These are phyloP conservation scores for Catharus minimus DNA, from an alignment of 2,113 vertebrate genomes.

Conservation along the genomic window DNA sequence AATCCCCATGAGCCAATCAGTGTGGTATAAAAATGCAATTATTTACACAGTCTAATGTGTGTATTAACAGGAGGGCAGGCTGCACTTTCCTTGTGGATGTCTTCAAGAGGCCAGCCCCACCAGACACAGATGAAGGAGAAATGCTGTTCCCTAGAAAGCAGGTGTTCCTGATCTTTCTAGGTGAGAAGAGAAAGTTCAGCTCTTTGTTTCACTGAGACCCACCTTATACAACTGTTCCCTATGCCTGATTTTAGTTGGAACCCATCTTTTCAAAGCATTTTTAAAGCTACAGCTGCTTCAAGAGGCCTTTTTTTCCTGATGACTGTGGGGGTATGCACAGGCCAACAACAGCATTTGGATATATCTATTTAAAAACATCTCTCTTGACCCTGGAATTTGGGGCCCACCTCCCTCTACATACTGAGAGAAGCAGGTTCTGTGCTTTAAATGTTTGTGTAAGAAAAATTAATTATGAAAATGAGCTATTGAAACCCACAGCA, in stretches of 20 bases:
- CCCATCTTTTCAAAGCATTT: background rate
- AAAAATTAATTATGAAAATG: background rate
- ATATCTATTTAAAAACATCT: background rate
- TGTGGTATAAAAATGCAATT: background rate
- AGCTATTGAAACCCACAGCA: background rate
- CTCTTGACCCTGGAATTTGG: background rate
- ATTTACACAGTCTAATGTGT: background rate
- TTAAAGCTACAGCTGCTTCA: background rate
- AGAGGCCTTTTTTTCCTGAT: background rate
- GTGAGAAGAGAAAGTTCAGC: background rate
- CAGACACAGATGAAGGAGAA: background rate
- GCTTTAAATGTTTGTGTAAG: background rate
- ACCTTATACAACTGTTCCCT: background rate
- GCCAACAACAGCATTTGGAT: background rate
- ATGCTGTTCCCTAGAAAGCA: background rate
- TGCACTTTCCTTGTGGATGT: background rate
- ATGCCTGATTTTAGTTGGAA: background rate
- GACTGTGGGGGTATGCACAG: rapidly evolving
- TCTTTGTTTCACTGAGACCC: background rate
- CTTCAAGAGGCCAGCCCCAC: background rate
- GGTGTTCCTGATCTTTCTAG: background rate
- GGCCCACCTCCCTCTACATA: background rate
- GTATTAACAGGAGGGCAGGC: background rate
- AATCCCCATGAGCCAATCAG: background rate
- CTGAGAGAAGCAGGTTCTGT: background rate